Evolutionary conservation across 2,888 invertebrate genomes (phyloP), one percentile per base, ranked within the genome.

Genomic region (Torymus auratus): DNA sequence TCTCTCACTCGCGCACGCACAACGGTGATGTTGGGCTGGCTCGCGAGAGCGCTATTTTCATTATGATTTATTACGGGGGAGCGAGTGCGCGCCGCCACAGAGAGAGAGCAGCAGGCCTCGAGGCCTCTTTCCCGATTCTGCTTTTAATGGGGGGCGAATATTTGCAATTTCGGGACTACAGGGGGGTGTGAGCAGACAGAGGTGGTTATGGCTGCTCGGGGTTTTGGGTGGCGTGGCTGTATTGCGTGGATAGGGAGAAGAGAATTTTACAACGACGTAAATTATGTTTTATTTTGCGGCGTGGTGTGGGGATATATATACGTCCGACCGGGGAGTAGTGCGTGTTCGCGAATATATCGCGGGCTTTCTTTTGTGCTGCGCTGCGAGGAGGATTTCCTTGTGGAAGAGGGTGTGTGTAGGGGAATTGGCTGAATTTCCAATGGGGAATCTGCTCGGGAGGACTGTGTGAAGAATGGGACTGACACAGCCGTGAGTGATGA

Each of bases 31-130:
- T 60, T 68, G 68, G 28, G 58, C 41, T 56, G 61, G 13, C 50
- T 1, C 1, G 20, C 20, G 20, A 20, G 28, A 28, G 69, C 60
- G 73, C 64, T 52, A 61, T 73, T 81, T 78, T 81, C 77, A 78
- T 81, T 76, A 81, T 81, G 81, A 81, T 81, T 81, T 81, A 81
- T 81, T 64, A 64, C 64, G 64, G 73, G 73, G 72, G 52, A 69
- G 53, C 53, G 41, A 70, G 5, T 50, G 61, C 15, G 61, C 28
- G 28, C 28, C 28, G 7, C 28, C 3, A 3, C 28, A 28, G 2
- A 28, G 5, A 28, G 5, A 7, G 28, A 5, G 7, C 7, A 28
- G 28, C 28, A 28, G 28, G 28, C 28, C 28, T 28, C 28, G 55
- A n/a, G n/a, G 68, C 23, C 55, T 61, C 67, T 73, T 78, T 81